Base-by-base conservation (phyloP, 2,797 vertebrate species). In the Melanotaenia parkinsoni region DNA sequence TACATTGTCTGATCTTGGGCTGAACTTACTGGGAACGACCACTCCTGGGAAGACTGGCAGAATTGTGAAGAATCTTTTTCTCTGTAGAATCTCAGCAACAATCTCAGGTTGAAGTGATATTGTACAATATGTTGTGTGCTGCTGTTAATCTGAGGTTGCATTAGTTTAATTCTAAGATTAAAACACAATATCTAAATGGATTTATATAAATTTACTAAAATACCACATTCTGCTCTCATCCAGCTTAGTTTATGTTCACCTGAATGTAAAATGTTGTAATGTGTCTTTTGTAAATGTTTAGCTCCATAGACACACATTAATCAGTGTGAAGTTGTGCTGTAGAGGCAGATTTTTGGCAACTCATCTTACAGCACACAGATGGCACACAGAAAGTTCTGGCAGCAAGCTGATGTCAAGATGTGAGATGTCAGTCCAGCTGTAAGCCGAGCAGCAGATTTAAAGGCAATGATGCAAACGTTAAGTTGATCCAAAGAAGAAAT, bases 371-470 rank as follows among this genome's bases (percentile, higher is more conserved):
- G 77, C 61, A 67, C 65, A 58, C 82, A 82, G 82, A 84, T 80
- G 77, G 79, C 65, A 5, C 54, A 2, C 50, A 71, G 68, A 45
- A 59, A 24, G 11, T 32, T 67, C 71, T 80, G 81, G 74, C 79
- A 67, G 74, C 69, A 70, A 9, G 68, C 61, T 51, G 70, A 84
- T 66, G 75, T 72, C 58, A 69, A 71, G 77, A 83, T 50, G 69
- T 60, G 70, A 74, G 35, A 51, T 71, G 32, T 75, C 64, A 63
- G 72, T 78, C 65, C 51, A 12, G 63, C 53, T 81, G 59, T 2
- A 2, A 6, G 24, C 32, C 30, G 33, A 64, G 53, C 38, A 11
- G 22, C 40, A 24, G 65, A 65, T 22, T 32, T 22, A 47, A 16
- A 26, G 32, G 32, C n/a, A 7, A 20, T 10, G 53, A 50, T 11